A percentile compares a stretch with the other conserved stretches of the same genome.
These are phyloP conservation scores for Phragmatobia fuliginosa DNA, from an alignment of 2,888 invertebrate species.

Conservation along the genomic window DNA sequence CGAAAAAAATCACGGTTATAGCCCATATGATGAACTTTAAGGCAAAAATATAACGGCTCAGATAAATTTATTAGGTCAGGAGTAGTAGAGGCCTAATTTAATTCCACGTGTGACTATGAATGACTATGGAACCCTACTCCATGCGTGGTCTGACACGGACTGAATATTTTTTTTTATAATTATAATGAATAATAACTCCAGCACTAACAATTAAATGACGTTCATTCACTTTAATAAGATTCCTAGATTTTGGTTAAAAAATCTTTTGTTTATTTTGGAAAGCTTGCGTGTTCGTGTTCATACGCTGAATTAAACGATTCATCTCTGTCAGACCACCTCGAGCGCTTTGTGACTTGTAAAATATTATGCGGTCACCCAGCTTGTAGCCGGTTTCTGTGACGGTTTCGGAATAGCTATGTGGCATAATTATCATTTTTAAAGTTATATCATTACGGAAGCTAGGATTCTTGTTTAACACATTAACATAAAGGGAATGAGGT, in stretches of 20 bases:
- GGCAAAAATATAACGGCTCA: too few relatives aligned
- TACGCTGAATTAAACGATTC: constrained; percentile 57
- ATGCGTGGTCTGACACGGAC: too few relatives aligned
- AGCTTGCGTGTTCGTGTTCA: constrained; percentile 43
- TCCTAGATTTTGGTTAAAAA: constrained; percentile 34
- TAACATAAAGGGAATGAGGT: background rate
- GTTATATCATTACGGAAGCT: background rate
- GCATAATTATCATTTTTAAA: constrained; percentile 44
- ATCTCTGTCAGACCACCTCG: constrained; percentile 54
- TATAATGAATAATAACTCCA: too few relatives aligned
- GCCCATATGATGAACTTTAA: too few relatives aligned
- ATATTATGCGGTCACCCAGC: constrained; percentile 49
- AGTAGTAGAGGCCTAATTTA: too few relatives aligned
- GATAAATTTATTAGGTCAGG: too few relatives aligned
- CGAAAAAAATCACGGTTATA: too few relatives aligned
- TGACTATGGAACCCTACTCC: too few relatives aligned
- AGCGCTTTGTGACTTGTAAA: constrained; percentile 59
- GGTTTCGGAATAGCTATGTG: constrained; percentile 41
- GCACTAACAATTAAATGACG: background rate
- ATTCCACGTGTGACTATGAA: too few relatives aligned
- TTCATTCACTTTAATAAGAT: constrained; percentile 24
- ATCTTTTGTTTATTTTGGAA: constrained; percentile 47
- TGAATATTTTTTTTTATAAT: too few relatives aligned
- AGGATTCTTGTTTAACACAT: background rate
- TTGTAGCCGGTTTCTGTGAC: constrained; percentile 38